Evolutionary conservation across 2,888 invertebrate genomes (phyloP), one percentile per base, ranked within the genome.

Genomic region (Pasiphila rectangulata): DNA sequence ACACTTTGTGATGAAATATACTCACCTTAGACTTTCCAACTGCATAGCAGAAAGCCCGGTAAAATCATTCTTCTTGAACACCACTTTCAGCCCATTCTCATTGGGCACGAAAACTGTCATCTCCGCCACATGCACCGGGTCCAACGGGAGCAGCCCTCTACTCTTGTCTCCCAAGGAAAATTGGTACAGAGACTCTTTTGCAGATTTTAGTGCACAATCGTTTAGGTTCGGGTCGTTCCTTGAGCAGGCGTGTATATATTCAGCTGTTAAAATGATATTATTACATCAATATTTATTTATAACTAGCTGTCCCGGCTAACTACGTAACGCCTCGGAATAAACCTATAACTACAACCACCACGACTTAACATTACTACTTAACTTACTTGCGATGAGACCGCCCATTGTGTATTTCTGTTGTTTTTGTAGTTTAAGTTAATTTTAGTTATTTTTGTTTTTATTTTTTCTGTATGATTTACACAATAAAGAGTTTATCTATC

Each of bases 171-270:
- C 82, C 7, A 65, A 43, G 2, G 80, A 71, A 43, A 81, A 82
- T 29, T 61, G 59, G 16, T 73, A 61, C 1, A 83, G 52, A 0
- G 79, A 76, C 3, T 72, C 70, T n/a, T 62, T 63, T 0, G 76
- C 83, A 1, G 80, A 69, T 54, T 74, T 68, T 4, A 80, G 55
- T 1, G 78, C 79, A 45, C 82, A 83, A 0, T 73, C 75, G 48
- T 81, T 78, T 1, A 82, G 50, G 6, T 81, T 67, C 3, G 79
- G 81, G 46, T 82, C 79, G 37, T 74, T 81, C 60, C 79, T 68
- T 45, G 79, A 80, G 57, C 81, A 83, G 9, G 72, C 56, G 5
- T 56, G 56, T 48, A 82, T 75, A 46, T 73, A 83, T 0, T 63
- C 60, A 1, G 82, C 82, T 81, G 65, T 6, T 69, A 70, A 50